These are phyloP conservation scores for Acanthacorydalis orientalis DNA, from an alignment of 2,888 invertebrate genomes.

Conservation along the genomic window DNA sequence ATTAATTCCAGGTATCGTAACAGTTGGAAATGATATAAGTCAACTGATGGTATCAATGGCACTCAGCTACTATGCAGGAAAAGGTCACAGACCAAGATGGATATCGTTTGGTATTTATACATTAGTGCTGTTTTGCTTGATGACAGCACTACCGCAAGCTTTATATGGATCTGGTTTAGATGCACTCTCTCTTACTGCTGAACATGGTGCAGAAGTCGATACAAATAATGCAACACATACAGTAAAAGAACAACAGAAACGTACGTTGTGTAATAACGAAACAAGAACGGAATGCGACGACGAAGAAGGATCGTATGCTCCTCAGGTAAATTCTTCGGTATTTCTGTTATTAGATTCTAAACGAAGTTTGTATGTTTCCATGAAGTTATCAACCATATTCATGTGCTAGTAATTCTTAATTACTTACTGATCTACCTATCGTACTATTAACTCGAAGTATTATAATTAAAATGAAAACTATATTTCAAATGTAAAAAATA, in stretches of 20 bases:
- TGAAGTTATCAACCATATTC: neutral
- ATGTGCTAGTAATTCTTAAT: no score
- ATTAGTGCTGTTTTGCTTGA: slow-evolving; percentile 44
- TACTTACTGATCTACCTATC: no score
- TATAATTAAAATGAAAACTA: no score
- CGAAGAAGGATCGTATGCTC: slow-evolving; percentile 36
- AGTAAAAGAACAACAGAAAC: slow-evolving; percentile 32
- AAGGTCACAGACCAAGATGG: slow-evolving; percentile 56
- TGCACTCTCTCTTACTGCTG: slow-evolving; percentile 40
- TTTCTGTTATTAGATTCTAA: neutral
- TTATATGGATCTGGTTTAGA: slow-evolving; percentile 51
- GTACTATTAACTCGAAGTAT: no score
- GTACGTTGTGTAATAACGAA: slow-evolving; percentile 31
- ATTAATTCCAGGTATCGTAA: slow-evolving; percentile 39
- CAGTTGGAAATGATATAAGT: slow-evolving; percentile 58
- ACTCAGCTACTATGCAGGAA: slow-evolving; percentile 51
- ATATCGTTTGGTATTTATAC: slow-evolving; percentile 43
- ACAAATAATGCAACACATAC: slow-evolving; percentile 27
- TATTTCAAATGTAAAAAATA: no score
- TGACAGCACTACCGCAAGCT: slow-evolving; percentile 50
- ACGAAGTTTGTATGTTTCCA: neutral
- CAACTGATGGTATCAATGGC: slow-evolving; percentile 47
- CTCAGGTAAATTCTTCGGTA: slow-evolving; percentile 23
- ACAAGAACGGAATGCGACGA: slow-evolving; percentile 19
- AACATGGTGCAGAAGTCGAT: slow-evolving; percentile 31